Evolutionary conservation across 1,140 invertebrate genomes (phyloP), one percentile per base, ranked within the genome.

Genomic region (Lepidurus couesii): DNA sequence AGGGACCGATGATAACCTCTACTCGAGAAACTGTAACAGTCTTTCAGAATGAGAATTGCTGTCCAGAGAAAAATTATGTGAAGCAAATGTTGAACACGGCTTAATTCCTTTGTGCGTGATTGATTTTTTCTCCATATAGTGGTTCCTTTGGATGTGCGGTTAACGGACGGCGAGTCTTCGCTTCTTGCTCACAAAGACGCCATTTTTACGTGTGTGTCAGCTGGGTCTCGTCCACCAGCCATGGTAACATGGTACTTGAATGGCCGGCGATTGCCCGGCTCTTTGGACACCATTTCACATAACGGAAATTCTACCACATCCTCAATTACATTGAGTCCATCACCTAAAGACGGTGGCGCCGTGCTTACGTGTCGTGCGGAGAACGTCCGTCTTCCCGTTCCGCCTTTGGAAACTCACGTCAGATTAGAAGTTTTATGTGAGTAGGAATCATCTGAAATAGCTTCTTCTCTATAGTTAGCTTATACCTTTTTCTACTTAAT

Each of bases 251-350:
- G 82, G 82, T 80, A 80, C 73, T 77, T 81, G 26, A 80, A 82
- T 73, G 73, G 73, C 24, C 73, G 75, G 9, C 26, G 78, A 21
- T 21, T 79, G 75, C 9, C 78, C 73, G 78, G 78, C 21, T 79
- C 78, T 42, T 11, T 44, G 9, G 73, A 79, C 21, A 74, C 75
- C 11, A 89, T 88, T 73, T 92, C 90, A 82, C 86, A 88, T 13
- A 93, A 95, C 83, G 91, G 91, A 21, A 95, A 96, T 85, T 88
- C 90, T 77, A 96, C 93, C 45, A 93, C 90, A 80, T 95, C 93
- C 81, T 90, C 91, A 43, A 86, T 96, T 77, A 93, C 90, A 74
- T 93, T 95, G 83, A 88, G 90, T 47, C 93, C 93, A 45, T 89
- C 88, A 24, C 90, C 93, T 45, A 93, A 94, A 82, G 94, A 96